Evolutionary conservation across 2,888 invertebrate genomes (phyloP).

Genomic region (Agriopis aurantiaria): DNA sequence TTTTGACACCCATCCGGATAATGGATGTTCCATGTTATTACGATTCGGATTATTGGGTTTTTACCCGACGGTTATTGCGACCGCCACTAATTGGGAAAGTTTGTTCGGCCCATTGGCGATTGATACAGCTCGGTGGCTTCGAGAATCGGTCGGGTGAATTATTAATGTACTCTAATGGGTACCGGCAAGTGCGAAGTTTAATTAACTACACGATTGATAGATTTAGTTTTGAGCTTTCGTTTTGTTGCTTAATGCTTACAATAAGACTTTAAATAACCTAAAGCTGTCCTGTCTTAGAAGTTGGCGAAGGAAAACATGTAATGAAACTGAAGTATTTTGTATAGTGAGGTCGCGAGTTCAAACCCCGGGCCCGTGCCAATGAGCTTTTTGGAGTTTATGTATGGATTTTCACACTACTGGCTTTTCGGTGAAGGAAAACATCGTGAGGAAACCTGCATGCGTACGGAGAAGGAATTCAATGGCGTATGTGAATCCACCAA

Average conservation of each 20-base stretch:
- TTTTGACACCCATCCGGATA: slow-evolving; percentile 21
- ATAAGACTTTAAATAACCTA: neutral
- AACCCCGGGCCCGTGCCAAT: too few relatives aligned
- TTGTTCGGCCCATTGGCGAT: slow-evolving; percentile 54
- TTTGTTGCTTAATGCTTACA: neutral
- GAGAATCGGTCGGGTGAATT: slow-evolving; percentile 37
- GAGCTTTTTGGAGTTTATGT: too few relatives aligned
- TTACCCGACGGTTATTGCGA: slow-evolving; percentile 27
- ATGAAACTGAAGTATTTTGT: too few relatives aligned
- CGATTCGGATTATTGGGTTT: slow-evolving; percentile 21
- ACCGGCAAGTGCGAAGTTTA: slow-evolving; percentile 24
- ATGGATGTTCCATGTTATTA: slow-evolving; percentile 37
- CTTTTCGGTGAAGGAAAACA: too few relatives aligned
- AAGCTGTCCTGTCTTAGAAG: neutral
- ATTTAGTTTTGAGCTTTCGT: slow-evolving; percentile 11
- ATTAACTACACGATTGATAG: slow-evolving; percentile 23
- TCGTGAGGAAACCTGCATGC: too few relatives aligned
- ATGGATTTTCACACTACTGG: too few relatives aligned
- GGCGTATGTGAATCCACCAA: too few relatives aligned
- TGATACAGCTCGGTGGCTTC: slow-evolving; percentile 47
- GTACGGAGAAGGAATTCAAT: too few relatives aligned
- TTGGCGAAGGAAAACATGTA: neutral
- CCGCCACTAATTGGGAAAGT: slow-evolving; percentile 57
- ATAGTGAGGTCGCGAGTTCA: too few relatives aligned
- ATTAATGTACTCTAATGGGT: slow-evolving; percentile 38